Conservation (phyloP, 2,797 vertebrate genomes). For the Protosalanx chinensis region DNA sequence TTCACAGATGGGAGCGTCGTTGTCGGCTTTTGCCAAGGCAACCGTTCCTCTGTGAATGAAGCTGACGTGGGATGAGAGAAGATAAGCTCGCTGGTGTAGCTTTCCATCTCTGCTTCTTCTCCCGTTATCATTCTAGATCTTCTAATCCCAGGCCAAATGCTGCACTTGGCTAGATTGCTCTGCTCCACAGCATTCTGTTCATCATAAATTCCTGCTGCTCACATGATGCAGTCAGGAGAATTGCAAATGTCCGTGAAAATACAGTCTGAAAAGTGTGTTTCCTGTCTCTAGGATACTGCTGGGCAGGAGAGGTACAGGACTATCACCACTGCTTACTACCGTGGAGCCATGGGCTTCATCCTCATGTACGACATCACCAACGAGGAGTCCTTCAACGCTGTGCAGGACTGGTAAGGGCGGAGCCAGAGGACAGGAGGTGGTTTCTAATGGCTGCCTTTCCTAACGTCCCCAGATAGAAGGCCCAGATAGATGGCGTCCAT, state of each 20-base stretch:
- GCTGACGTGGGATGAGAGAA: neutral
- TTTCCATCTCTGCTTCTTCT: neutral
- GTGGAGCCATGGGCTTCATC: constrained; percentile 95
- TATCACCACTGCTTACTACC: constrained; percentile 94
- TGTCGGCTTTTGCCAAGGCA: neutral
- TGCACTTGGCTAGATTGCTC: neutral
- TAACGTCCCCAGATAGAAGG: neutral
- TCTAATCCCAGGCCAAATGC: neutral
- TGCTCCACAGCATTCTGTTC: neutral
- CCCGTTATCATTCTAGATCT: neutral
- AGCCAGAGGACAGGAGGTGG: neutral
- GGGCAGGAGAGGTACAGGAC: constrained; percentile 94
- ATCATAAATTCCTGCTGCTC: neutral
- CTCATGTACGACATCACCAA: constrained; percentile 96
- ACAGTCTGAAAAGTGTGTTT: neutral
- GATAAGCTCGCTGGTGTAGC: neutral
- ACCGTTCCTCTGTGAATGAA: neutral
- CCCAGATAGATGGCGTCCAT: neutral
- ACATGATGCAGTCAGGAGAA: neutral
- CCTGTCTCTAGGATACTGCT: constrained; percentile 83
- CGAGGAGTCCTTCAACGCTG: constrained; percentile 91
- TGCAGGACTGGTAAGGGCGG: constrained; percentile 82
- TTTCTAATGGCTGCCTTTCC: neutral
- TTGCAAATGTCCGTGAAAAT: neutral
- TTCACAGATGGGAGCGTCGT: neutral